phyloP scores from a whole-genome alignment of 2,113 vertebrate genomes.

The Toxostoma redivivum region DNA sequence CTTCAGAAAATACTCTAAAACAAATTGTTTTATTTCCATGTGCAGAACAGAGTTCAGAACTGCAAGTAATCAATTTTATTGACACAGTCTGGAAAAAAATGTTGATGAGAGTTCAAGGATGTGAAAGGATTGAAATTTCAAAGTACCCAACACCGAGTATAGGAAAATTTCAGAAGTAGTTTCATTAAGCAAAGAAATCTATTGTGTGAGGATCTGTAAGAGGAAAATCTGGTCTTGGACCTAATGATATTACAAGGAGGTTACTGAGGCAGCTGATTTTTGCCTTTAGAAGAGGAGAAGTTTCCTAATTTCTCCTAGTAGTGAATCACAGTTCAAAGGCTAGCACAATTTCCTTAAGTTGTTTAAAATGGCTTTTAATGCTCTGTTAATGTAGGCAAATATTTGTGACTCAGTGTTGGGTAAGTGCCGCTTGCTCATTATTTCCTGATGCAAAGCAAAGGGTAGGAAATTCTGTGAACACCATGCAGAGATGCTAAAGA shows the following conservation, averaged over 20 bases:
- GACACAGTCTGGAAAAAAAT: constrained; percentile 63
- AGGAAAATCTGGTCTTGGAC: background rate
- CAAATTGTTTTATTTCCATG: constrained; percentile 73
- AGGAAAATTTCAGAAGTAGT: constrained; percentile 47
- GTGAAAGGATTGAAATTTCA: constrained; percentile 69
- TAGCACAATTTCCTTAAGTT: constrained; percentile 53
- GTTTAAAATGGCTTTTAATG: constrained; percentile 64
- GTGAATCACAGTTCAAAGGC: constrained; percentile 57
- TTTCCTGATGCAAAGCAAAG: constrained; percentile 24
- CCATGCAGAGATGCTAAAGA: background rate
- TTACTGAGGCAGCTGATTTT: background rate
- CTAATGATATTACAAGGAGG: background rate
- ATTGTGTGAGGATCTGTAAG: background rate
- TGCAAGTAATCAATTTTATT: constrained; percentile 74
- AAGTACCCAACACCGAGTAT: constrained; percentile 19
- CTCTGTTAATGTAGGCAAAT: constrained; percentile 72
- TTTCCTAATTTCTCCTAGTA: constrained; percentile 30
- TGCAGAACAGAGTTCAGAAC: constrained; percentile 70
- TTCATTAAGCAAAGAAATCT: constrained; percentile 32
- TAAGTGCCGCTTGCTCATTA: constrained; percentile 64
- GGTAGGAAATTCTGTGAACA: constrained; percentile 12
- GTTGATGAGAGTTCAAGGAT: constrained; percentile 73
- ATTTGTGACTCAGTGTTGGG: constrained; percentile 61
- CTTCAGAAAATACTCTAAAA: constrained; percentile 67
- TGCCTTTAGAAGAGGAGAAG: constrained; percentile 7